Base-by-base conservation (phyloP, 2,888 invertebrate species). In the Acanthosepion pharaonis region DNA sequence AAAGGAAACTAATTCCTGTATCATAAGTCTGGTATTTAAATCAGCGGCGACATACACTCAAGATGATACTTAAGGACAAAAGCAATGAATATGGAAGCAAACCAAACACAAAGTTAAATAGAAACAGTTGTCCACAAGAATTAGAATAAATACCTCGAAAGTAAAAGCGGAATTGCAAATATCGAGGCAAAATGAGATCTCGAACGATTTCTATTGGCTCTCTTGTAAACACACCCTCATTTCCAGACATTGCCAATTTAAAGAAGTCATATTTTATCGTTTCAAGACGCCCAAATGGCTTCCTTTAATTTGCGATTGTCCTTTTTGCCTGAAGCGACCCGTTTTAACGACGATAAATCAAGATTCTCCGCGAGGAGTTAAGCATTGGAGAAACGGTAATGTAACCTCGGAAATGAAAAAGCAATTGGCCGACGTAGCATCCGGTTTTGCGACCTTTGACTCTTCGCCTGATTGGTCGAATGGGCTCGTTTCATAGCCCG, bases 251-350 rank as follows among this genome's bases (percentile, higher is more conserved):
- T n/a, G 9, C 15, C 78, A n/a, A 78, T n/a, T n/a, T 11, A 78
- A 78, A 78, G 78, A n/a, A 78, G n/a, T n/a, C n/a, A 78, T 28
- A 78, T n/a, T 78, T 28, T 78, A n/a, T 78, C n/a, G 78, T 8
- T 78, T 78, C n/a, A n/a, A 15, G 78, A 78, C 28, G 9, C n/a
- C n/a, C 18, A n/a, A 78, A 78, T n/a, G 78, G 78, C 78, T 78
- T 78, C 78, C 78, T 78, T 78, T 78, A 78, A 78, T 78, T 78
- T 78, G 78, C n/a, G n/a, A 78, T 78, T 78, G 28, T 78, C 28
- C 6, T 78, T 59, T 59, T 28, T 64, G 28, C 28, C 64, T 28
- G 15, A 78, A n/a, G 78, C 78, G 11, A 9, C n/a, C n/a, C n/a
- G 78, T 28, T 78, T 78, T 28, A 28, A 59, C 9, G 78, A 78